Percentiles rank a stretch among this genome's conserved stretches.
Conservation (phyloP, 2,113 vertebrate species). For the Cricetomys ansorgei region DNA sequence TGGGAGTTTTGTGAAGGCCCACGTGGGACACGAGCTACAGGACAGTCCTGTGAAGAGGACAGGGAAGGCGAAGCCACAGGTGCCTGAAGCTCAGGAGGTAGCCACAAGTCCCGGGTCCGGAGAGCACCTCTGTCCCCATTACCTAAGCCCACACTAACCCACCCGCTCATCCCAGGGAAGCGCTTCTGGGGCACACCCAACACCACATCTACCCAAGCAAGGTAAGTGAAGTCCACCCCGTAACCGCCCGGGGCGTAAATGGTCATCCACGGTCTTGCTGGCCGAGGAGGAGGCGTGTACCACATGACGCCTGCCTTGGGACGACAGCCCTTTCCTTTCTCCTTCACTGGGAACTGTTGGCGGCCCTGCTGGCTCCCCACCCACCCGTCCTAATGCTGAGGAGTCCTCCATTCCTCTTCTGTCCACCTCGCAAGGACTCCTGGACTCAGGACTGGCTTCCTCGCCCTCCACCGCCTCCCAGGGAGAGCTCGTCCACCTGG, state of each 20-base stretch:
- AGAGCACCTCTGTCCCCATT: background rate
- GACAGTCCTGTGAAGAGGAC: background rate
- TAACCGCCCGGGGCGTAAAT: background rate
- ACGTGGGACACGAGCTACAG: background rate
- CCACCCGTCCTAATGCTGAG: background rate
- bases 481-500: background rate
- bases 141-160: background rate
- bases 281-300: background rate
- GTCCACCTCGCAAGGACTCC: background rate
- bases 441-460: background rate
- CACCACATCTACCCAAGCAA: background rate
- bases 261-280: background rate
- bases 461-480: background rate
- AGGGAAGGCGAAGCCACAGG: too few species aligned
- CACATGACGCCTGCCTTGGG: rapidly evolving
- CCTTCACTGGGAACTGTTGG: background rate
- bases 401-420: background rate
- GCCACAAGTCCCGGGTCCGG: background rate
- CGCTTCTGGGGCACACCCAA: background rate
- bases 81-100: background rate
- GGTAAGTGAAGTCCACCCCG: background rate
- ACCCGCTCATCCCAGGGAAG: rapidly evolving
- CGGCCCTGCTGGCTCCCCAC: too few species aligned
- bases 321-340: background rate
- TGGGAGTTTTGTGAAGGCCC: background rate